Percentiles rank a stretch among this genome's conserved stretches.
phyloP scores from a whole-genome alignment of 1,140 invertebrate species.

The Trachelipus rathkii region DNA sequence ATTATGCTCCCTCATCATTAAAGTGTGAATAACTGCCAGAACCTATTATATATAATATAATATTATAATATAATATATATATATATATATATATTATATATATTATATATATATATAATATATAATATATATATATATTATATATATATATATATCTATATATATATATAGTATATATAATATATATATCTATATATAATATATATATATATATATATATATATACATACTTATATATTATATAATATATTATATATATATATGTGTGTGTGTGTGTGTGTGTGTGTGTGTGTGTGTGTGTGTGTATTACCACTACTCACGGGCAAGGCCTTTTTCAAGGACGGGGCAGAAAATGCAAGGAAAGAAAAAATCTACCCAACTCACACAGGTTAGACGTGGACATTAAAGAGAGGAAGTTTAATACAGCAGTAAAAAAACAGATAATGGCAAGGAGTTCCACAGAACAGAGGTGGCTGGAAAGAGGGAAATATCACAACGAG shows the following conservation, averaged over 20 bases:
- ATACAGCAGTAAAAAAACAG: no score
- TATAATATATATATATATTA: neutral
- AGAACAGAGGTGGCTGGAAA: no score
- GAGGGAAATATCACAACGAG: no score
- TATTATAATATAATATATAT: neutral
- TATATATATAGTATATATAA: neutral
- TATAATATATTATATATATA: neutral
- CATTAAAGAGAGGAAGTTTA: no score
- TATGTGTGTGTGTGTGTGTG: neutral
- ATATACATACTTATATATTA: neutral
- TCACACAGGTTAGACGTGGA: no score
- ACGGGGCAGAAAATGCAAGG: no score
- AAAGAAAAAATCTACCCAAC: no score
- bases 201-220: slow-evolving; percentile 13
- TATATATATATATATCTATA: slow-evolving; percentile 8
- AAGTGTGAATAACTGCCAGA: slow-evolving; percentile 68
- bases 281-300: no score
- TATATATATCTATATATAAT: neutral
- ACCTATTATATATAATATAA: neutral
- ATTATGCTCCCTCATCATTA: slow-evolving; percentile 74
- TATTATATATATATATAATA: neutral
- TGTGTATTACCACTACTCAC: no score
- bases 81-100: neutral
- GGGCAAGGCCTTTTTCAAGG: no score
- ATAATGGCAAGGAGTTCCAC: no score